Evolutionary conservation across 2,797 vertebrate genomes (phyloP), one percentile per base, ranked within the genome.

Genomic region (Melanotaenia nigrans): DNA sequence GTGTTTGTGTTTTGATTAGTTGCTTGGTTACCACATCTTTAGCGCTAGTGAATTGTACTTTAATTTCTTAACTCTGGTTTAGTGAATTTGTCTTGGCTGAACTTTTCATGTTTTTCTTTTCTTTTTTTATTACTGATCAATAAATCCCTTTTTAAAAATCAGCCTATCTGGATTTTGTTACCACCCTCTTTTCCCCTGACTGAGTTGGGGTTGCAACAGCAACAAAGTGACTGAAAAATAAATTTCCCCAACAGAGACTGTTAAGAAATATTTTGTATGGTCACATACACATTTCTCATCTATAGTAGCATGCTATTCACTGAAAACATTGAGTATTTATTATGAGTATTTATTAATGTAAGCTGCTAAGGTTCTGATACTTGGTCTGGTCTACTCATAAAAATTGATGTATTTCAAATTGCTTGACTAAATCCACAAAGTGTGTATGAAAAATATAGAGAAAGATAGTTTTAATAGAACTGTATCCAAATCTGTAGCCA

Each of bases 401-500:
- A 9, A 13, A 20, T 24, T n/a, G 35, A 35, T 64, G n/a, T 35
- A 51, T 71, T 75, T 49, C 54, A 1, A 65, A 70, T 62, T 35
- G 4, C 61, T 59, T 32, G 61, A 13, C 25, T 38, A 3, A 68
- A 49, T 70, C 45, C 40, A 68, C 49, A 67, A 61, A 28, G 30
- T 61, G 33, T 38, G 55, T 69, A 59, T 65, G 18, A 67, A 35
- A 63, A 30, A 45, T 40, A 28, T 22, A 22, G 20, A 30, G 20
- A 65, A 22, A 20, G 18, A n/a, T 10, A 49, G n/a, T 49, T 65
- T 40, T 56, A 56, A 38, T 54, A 40, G 22, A 42, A 42, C 4
- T 22, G 7, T 24, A 55, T 64, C 12, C 53, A 35, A 9, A 54
- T 71, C 59, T 77, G 24, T n/a, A 30, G 60, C 12, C 73, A 77